phyloP scores from a whole-genome alignment of 2,888 invertebrate species.

The Auanema sp. region DNA sequence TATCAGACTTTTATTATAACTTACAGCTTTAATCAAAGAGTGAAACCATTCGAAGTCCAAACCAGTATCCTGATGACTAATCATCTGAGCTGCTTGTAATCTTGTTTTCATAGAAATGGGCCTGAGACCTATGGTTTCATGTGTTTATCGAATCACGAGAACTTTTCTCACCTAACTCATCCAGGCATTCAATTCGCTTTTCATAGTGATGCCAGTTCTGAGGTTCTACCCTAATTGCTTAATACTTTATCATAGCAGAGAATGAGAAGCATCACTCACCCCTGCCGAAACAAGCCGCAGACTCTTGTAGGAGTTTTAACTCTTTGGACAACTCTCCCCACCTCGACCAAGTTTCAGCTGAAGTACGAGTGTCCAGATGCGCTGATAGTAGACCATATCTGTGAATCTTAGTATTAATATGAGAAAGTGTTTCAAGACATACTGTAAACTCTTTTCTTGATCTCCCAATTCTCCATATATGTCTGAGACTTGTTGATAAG shows the following conservation, averaged over 20 bases:
- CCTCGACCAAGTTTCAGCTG: conserved; percentile 54
- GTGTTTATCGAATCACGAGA: background rate
- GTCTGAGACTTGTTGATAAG: conserved; percentile 55
- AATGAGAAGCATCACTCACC: conserved; percentile 24
- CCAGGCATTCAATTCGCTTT: conserved; percentile 53
- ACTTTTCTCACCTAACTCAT: conserved; percentile 25
- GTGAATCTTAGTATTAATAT: background rate
- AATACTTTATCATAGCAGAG: conserved; percentile 13
- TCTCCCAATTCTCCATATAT: conserved; percentile 55
- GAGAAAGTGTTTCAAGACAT: conserved; percentile 1
- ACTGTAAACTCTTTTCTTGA: conserved; percentile 36
- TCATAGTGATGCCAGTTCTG: conserved; percentile 57
- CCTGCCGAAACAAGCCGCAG: conserved; percentile 56
- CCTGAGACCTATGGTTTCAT: conserved; percentile 22
- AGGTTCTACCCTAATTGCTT: conserved; percentile 50
- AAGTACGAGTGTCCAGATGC: conserved; percentile 50
- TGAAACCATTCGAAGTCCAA: conserved; percentile 55
- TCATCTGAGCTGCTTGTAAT: conserved; percentile 44
- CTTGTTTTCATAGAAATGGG: conserved; percentile 56
- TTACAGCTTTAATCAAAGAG: conserved; percentile 46
- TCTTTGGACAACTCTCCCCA: conserved; percentile 53
- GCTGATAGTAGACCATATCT: conserved; percentile 56
- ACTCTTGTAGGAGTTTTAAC: conserved; percentile 50
- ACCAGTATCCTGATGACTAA: conserved; percentile 35
- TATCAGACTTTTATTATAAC: conserved; percentile 1